These are phyloP conservation scores for Bombyx huttoni DNA, from an alignment of 2,888 invertebrate species.

Conservation along the genomic window DNA sequence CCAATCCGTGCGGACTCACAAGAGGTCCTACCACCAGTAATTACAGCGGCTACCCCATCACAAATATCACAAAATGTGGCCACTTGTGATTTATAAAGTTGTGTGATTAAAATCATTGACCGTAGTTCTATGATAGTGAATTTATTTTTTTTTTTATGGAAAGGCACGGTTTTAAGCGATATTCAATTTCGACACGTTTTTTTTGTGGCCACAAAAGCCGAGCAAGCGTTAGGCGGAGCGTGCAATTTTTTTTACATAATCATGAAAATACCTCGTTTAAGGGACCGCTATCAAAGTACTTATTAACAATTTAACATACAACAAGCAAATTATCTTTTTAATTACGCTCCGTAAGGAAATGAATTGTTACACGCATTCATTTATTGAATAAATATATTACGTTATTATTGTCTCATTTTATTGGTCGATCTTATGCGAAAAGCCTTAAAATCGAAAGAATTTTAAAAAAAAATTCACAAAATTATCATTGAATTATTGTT, in stretches of 20 bases:
- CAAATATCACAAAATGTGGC: too few relatives aligned
- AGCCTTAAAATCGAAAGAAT: too few relatives aligned
- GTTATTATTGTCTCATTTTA: too few relatives aligned
- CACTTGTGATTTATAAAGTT: too few relatives aligned
- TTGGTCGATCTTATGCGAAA: too few relatives aligned
- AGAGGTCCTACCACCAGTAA: too few relatives aligned
- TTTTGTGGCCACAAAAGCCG: conserved; percentile 14
- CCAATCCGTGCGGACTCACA: too few relatives aligned
- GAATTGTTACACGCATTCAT: neutral
- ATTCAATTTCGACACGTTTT: conserved; percentile 5
- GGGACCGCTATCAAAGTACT: neutral
- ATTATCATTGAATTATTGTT: conserved; percentile 6
- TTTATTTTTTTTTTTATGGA: neutral
- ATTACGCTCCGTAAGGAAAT: neutral
- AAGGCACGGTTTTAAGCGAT: neutral
- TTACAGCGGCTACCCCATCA: too few relatives aligned
- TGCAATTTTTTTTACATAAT: conserved; percentile 1
- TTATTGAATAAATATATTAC: neutral
- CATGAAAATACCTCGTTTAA: neutral
- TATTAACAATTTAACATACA: neutral
- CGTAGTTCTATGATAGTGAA: too few relatives aligned
- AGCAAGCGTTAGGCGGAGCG: conserved; percentile 5
- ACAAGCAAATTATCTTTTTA: neutral
- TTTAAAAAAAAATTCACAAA: neutral
- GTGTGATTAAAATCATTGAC: too few relatives aligned